Evolutionary conservation across 1,140 invertebrate species (phyloP), one percentile per base, ranked within the genome.

Genomic region (Kradibia gibbosae): DNA sequence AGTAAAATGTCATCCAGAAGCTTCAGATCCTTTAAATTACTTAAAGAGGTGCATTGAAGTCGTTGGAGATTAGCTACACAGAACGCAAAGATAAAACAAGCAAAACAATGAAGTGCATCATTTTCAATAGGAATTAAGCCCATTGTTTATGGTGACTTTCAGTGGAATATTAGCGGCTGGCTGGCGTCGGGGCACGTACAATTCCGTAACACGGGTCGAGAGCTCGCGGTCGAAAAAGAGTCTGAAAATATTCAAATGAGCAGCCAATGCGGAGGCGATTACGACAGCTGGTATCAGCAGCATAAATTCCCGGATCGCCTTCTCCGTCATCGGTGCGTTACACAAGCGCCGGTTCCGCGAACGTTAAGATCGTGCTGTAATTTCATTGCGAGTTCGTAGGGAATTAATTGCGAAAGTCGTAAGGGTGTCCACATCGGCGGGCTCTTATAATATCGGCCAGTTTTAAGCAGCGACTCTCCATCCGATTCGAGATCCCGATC

Each of bases 331-430:
- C 36, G 11, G 17, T 0, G 3, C 1, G 1, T 65, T 31, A 57
- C 39, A 39, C 22, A 48, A 45, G 1, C 8, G 3, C n/a, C 55
- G 36, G 4, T 36, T 20, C 17, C 67, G 22, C 28, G 25, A 71
- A 71, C 25, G 1, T 45, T 39, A 71, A 70, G 50, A 22, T n/a
- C 62, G 39, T 3, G 36, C 36, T 3, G 80, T 34, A 57, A 70
- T 74, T 74, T 62, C 71, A 31, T 62, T 81, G 67, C 50, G 65
- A 48, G 53, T 62, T 81, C 31, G 62, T 77, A 53, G 53, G n/a
- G 39, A 48, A 77, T 77, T 77, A 72, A 81, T 81, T 77, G 50
- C 57, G 17, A 76, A 70, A n/a, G 45, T 67, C 53, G 11, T 60
- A 36, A 45, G 15, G 10, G 42, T 50, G 39, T 72, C 45, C 45